Percentiles rank a stretch among this genome's conserved stretches.
Conservation (phyloP, 1,140 invertebrate species). For the Oppia nitens region DNA sequence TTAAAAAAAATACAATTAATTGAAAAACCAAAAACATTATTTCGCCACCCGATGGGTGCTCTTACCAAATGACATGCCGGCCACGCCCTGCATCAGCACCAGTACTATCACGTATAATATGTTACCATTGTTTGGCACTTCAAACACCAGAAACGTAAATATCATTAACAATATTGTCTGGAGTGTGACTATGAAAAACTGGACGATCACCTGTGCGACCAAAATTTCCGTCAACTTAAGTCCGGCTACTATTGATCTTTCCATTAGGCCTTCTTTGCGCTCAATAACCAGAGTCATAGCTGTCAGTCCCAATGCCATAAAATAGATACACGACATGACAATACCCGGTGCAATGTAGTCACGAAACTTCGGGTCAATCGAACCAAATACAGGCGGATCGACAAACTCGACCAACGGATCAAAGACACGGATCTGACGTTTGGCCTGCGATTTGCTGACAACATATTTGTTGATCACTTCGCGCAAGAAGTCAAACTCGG, state of each 20-base stretch:
- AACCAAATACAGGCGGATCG: constrained; percentile 61
- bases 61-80: constrained; percentile 60
- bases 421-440: too few species aligned
- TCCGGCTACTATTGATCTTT: constrained; percentile 72
- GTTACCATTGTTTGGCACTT: constrained; percentile 59
- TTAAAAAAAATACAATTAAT: not conserved
- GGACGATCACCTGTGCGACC: constrained; percentile 74
- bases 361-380: constrained; percentile 61
- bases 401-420: constrained; percentile 41
- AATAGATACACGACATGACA: constrained; percentile 69
- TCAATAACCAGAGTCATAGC: constrained; percentile 80
- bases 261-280: constrained; percentile 67
- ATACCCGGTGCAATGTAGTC: constrained; percentile 34
- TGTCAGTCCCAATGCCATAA: constrained; percentile 79
- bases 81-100: constrained; percentile 54
- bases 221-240: constrained; percentile 75
- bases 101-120: too few species aligned
- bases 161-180: constrained; percentile 70
- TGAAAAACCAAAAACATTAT: too few species aligned
- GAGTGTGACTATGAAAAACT: constrained; percentile 87
- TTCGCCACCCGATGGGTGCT: too few species aligned
- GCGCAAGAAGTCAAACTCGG: constrained; percentile 10
- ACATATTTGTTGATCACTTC: constrained; percentile 8
- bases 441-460: too few species aligned
- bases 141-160: constrained; percentile 63